Evolutionary conservation across 2,113 vertebrate genomes (phyloP), one percentile per base, ranked within the genome.

Genomic region (Lepus europaeus): DNA sequence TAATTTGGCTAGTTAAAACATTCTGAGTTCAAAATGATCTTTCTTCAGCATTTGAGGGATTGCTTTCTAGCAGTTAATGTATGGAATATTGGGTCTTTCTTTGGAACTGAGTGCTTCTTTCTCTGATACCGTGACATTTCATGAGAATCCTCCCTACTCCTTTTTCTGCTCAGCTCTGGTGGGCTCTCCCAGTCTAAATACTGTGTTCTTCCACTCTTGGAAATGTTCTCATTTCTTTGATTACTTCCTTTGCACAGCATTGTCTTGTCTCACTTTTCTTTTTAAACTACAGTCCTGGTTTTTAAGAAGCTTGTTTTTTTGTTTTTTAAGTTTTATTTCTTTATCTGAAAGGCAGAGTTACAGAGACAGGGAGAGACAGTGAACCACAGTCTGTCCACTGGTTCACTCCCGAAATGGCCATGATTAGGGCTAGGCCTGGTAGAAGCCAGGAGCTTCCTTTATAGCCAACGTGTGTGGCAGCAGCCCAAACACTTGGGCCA

Each of bases 1-100:
- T 86, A 53, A 92, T 74, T 83, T 89, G 51, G 53, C 66, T 89
- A 27, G 25, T n/a, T 85, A 22, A 56, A 76, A 89, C 90, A 83
- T 78, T 56, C 76, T 82, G 78, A 72, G 23, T 83, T 88, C 64
- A 82, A 68, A 82, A 63, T 90, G 64, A 91, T 79, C 49, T 94
- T 77, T 17, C 45, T 31, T 76, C 9, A 69, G 72, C 20, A 56
- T 86, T 82, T 82, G 90, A 89, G 77, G 39, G 66, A 45, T 72
- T 68, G 39, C 5, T 87, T 83, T 66, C 51, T n/a, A 81, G 23
- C 31, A 49, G 51, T 61, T 49, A 68, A 0, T 3, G 5, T 82
- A 20, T 45, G 10, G 23, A 81, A 66, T 64, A 39, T 77, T 51
- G 0, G 56, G 63, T 22, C 51, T 93, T 74, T 78, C 76, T 91